phyloP scores from a whole-genome alignment of 2,888 invertebrate species.

The Trichogramma evanescens region DNA sequence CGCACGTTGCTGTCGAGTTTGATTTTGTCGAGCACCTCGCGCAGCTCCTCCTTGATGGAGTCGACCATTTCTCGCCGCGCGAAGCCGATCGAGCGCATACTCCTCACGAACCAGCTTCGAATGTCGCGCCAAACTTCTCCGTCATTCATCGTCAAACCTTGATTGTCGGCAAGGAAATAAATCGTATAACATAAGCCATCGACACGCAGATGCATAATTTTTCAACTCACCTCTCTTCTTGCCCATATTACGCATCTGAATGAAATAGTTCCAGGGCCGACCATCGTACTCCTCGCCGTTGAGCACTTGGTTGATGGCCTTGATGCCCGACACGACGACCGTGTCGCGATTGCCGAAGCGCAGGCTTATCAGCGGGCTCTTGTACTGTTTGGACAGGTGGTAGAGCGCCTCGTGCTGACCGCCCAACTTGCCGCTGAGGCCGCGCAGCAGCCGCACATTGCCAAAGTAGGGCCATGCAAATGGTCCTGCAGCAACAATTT shows the following conservation, averaged over 20 bases:
- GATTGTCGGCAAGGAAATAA: neutral
- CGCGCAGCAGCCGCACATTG: conserved; percentile 27
- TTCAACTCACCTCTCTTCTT: conserved; percentile 49
- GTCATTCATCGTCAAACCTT: conserved; percentile 58
- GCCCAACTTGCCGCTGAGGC: conserved; percentile 27
- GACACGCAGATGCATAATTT: neutral
- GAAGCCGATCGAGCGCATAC: conserved; percentile 53
- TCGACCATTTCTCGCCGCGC: conserved; percentile 53
- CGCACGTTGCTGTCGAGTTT: conserved; percentile 32
- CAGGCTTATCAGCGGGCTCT: conserved; percentile 33
- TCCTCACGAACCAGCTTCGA: conserved; percentile 52
- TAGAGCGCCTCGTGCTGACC: conserved; percentile 35
- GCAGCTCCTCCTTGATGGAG: conserved; percentile 53
- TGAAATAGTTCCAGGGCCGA: conserved; percentile 61
- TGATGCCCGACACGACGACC: conserved; percentile 52
- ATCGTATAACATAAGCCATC: neutral
- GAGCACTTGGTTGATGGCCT: conserved; percentile 52
- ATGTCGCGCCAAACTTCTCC: conserved; percentile 55
- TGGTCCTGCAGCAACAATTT: conserved; percentile 31
- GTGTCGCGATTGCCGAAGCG: conserved; percentile 33
- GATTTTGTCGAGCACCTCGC: conserved; percentile 41
- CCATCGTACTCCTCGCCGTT: conserved; percentile 57
- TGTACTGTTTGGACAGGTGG: conserved; percentile 32
- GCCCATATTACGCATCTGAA: conserved; percentile 59
- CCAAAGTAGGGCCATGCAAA: conserved; percentile 40